Evolutionary conservation across 2,797 vertebrate genomes (phyloP), one percentile per base, ranked within the genome.

Genomic region (Chiroxiphia lanceolata): DNA sequence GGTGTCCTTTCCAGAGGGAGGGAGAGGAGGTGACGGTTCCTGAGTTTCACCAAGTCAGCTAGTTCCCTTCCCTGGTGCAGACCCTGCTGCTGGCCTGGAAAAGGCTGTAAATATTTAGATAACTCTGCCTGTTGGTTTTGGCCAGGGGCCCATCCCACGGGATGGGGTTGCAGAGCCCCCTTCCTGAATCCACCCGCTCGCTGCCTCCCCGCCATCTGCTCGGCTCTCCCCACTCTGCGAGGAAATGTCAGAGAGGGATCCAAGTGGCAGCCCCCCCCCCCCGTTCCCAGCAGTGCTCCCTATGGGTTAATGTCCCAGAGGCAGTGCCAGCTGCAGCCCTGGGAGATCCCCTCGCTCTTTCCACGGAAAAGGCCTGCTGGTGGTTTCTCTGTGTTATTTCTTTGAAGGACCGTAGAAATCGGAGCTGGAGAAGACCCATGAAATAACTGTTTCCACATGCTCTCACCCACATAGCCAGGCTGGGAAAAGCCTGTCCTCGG

Each of bases 51-150:
- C 1, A 1, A 25, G 75, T 90, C 93, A 89, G 76, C 79, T 77
- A 87, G 65, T 95, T 92, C 92, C 44, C 65, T 59, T 50, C 59
- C 33, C 13, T 8, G 4, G 6, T 92, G 74, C 90, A 79, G 63
- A 90, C 40, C 76, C 76, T 7, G 12, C 64, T 3, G n/a, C 86
- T 94, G 93, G 89, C 83, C 44, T 0, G 0, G 81, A 60, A 44
- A 76, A 54, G 70, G 47, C 84, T 91, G 82, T 33, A 87, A 90
- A 74, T 92, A 71, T 92, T 95, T 93, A 85, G 88, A 61, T 68
- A 92, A 76, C 72, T 80, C 70, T 70, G 82, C 82, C 72, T 96
- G 87, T 90, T 95, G 72, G 57, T 54, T 89, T 95, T 95, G 95
- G 93, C 85, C 34, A 4, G 7, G n/a, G 67, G 53, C 87, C 90